Base-by-base conservation (phyloP, 2,888 invertebrate genomes). In the Liodrosophila aerea region DNA sequence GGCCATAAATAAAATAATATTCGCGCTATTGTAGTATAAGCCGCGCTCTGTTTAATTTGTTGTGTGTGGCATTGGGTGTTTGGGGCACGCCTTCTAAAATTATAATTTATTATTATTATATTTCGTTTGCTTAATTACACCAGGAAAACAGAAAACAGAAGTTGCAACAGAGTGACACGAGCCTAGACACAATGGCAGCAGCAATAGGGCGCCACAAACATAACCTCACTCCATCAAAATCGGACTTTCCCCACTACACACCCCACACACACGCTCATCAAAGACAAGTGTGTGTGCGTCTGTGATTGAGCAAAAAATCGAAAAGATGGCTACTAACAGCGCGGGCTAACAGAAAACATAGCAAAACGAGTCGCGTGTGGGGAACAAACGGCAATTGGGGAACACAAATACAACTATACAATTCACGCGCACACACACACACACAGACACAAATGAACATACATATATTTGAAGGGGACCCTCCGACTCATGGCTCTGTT, bases 41-140 rank as follows among this genome's bases (percentile, higher is more conserved):
- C 60, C 43, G 43, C 54, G 59, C 64, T 64, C 31, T 30, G 44
- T 11, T 52, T 49, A 44, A 44, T 46, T 57, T 50, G 16, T 36
- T 45, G 36, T 8, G n/a, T 40, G 9, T 22, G 49, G 11, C 9
- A 13, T 31, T 46, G 37, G 11, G 2, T 18, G 40, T 39, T 61
- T 56, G 59, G 46, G 80, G 60, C 69, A 72, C 62, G 78, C 81
- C 86, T 87, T 87, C 85, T 87, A 88, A 88, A 88, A 89, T 89
- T 89, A 90, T 90, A 89, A 89, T 89, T 89, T 90, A 89, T 89
- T 89, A 89, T 89, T 89, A 89, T 89, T 89, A 89, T 89, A 89
- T 90, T 88, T 88, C 86, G 87, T 87, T 89, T 89, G 89, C 89
- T 88, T 89, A 90, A 89, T 89, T 87, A 73, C 86, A 89, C 86